phyloP scores from a whole-genome alignment of 2,797 vertebrate species.

The Cichlasoma orientale region DNA sequence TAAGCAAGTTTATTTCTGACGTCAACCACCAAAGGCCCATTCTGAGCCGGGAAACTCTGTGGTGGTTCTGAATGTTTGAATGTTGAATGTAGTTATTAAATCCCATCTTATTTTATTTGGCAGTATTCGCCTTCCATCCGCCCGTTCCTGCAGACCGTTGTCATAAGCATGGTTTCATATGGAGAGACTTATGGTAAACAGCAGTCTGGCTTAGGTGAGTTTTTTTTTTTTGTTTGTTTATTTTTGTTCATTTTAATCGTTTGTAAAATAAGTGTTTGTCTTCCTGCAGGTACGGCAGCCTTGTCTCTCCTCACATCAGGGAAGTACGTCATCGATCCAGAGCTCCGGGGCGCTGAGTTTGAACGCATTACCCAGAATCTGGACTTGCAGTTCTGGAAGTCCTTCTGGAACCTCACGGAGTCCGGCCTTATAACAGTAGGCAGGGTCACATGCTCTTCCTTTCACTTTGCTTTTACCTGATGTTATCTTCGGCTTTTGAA shows the following conservation, averaged over 20 bases:
- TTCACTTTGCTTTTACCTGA: not conserved
- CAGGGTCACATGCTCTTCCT: slow-evolving; percentile 17
- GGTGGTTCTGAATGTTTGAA: not conserved
- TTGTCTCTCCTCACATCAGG: slow-evolving; percentile 82
- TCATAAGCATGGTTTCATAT: slow-evolving; percentile 84
- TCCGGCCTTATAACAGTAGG: slow-evolving; percentile 80
- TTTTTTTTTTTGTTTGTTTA: not conserved
- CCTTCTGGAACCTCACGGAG: slow-evolving; percentile 86
- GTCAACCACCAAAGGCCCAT: too few species aligned
- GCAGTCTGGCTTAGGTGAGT: slow-evolving; percentile 77
- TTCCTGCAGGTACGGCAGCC: slow-evolving; percentile 73
- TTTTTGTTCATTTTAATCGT: not conserved
- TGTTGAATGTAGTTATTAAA: too few species aligned
- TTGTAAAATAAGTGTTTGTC: not conserved
- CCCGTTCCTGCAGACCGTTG: slow-evolving; percentile 81
- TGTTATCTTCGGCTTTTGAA: not conserved
- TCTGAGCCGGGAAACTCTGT: not conserved
- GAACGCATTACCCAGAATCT: slow-evolving; percentile 84
- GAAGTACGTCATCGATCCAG: slow-evolving; percentile 83
- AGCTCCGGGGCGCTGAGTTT: slow-evolving; percentile 79
- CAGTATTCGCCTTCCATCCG: slow-evolving; percentile 81
- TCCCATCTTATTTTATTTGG: not conserved
- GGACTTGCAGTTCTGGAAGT: slow-evolving; percentile 84
- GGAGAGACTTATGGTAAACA: slow-evolving; percentile 81
- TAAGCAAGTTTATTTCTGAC: too few species aligned